Evolutionary conservation across 1,140 invertebrate species (phyloP), one percentile per base, ranked within the genome.

Genomic region (Lucilia cuprina): DNA sequence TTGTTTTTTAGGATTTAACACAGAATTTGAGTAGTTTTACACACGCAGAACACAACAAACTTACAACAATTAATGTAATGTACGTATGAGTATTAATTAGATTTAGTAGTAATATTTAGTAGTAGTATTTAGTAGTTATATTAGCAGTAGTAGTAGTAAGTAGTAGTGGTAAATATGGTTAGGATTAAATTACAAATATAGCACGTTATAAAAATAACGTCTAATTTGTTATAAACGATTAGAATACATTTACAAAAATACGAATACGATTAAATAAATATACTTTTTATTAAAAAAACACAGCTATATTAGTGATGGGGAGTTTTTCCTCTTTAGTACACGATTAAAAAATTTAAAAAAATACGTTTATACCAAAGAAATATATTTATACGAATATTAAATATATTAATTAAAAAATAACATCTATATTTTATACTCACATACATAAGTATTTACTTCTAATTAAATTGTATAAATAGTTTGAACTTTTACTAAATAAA

Each of bases 41-140:
- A 80, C 77, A 80, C 77, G 77, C 34, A 80, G 77, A 80, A 49
- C 41, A 80, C 77, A 80, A 80, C 77, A 80, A 80, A 80, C 77
- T 80, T 80, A 80, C 77, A 80, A 80, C 77, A 80, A 21, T 78
- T 60, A 41, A 78, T 78, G 35, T 78, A 41, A 41, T 41, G 34
- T 41, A 78, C 35, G 41, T 78, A 78, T 41, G 17, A 17, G 21
- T 78, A 78, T 78, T 41, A 7, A 77, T 77, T 41, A 41, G 12
- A 41, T 41, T 41, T 41, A 41, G 41, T 41, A 41, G 41, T 41
- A 41, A 41, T 41, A 77, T 77, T 75, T 77, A 77, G 74, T 77
- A 41, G 30, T 35, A 75, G 12, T 60, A 60, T 17, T 60, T n/a
- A n/a, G 14, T 60, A 34, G 25, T 34, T 13, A 14, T 25, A 75